Conservation (phyloP, 2,797 vertebrate species). For the Odontamblyopus lacepedii region DNA sequence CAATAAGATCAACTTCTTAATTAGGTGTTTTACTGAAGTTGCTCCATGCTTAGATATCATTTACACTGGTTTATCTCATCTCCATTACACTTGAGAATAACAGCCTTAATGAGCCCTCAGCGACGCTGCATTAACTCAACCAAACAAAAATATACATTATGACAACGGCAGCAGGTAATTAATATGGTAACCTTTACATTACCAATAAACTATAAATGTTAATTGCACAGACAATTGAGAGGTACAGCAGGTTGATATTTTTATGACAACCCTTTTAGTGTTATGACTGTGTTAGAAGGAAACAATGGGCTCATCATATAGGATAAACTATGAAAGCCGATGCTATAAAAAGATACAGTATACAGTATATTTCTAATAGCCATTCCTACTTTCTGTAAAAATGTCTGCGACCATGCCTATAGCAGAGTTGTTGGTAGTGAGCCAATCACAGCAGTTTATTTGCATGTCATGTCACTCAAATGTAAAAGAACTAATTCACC, state of each 20-base stretch:
- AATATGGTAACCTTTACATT: background rate
- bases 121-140: background rate
- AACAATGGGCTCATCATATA: background rate
- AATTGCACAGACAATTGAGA: background rate
- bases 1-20: slow-evolving; percentile 22
- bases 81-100: slow-evolving; percentile 8
- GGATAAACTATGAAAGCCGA: background rate
- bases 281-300: background rate
- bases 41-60: slow-evolving; percentile 6
- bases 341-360: background rate
- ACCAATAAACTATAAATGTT: slow-evolving; percentile 1
- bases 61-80: slow-evolving; percentile 8
- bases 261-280: background rate
- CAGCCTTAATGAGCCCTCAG: background rate
- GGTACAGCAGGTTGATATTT: background rate
- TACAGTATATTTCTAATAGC: background rate
- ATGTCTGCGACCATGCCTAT: background rate
- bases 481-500: no score
- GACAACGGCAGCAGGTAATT: background rate
- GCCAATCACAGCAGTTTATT: no score
- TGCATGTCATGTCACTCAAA: no score
- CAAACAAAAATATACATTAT: slow-evolving; percentile 10
- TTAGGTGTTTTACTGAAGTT: slow-evolving; percentile 27
- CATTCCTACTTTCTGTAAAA: background rate
- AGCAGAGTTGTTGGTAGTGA: background rate